phyloP scores from a whole-genome alignment of 2,113 vertebrate species.

The Lasiurus borealis region DNA sequence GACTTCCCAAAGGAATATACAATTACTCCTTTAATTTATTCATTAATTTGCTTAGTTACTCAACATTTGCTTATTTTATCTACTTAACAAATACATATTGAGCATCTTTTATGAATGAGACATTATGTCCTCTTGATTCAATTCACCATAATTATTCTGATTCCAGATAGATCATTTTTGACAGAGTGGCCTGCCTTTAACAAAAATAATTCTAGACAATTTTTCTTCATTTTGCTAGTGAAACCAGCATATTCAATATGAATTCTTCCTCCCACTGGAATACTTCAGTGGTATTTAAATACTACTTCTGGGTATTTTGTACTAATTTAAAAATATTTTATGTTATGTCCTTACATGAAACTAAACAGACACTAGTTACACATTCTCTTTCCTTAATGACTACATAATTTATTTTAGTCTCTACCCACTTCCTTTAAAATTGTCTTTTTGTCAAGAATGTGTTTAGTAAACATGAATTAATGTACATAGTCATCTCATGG shows the following conservation, averaged over 20 bases:
- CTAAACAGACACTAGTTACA: not conserved
- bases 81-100: not conserved
- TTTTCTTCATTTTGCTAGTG: constrained; percentile 3
- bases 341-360: not conserved
- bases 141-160: not conserved
- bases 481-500: not conserved
- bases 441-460: not conserved
- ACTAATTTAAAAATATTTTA: not conserved
- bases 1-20: not conserved
- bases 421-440: not conserved
- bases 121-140: not conserved
- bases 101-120: not conserved
- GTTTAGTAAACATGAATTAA: not conserved
- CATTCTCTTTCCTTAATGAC: not conserved
- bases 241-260: not conserved
- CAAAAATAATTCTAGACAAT: not conserved
- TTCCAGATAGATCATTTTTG: not conserved
- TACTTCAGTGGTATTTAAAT: not conserved
- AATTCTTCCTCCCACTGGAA: not conserved
- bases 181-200: not conserved
- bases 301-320: not conserved
- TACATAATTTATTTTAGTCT: not conserved
- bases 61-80: not conserved
- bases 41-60: not conserved
- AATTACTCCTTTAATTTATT: not conserved